Conservation (phyloP, 2,797 vertebrate species). For the Gephyroberyx darwinii region DNA sequence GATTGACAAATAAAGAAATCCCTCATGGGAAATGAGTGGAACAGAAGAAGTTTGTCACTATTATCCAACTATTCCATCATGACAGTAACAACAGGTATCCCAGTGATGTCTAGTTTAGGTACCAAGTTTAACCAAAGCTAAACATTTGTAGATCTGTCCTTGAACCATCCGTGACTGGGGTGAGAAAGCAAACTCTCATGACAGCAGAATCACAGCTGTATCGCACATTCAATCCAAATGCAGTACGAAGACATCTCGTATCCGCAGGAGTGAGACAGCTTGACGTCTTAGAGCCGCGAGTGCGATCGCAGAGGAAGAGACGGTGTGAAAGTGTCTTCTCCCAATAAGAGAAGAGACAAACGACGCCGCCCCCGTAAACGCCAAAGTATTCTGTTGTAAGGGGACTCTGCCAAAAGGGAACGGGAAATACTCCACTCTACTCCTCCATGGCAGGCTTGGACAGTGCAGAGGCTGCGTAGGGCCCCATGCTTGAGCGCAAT, state of each 20-base stretch:
- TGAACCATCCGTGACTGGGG: conserved; percentile 7
- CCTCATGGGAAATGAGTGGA: conserved; percentile 21
- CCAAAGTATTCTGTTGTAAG: conserved; percentile 11
- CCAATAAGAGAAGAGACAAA: conserved; percentile 24
- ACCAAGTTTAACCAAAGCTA: conserved; percentile 60
- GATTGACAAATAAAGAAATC: conserved; percentile 32
- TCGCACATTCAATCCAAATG: conserved; percentile 46
- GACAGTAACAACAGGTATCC: conserved; percentile 32
- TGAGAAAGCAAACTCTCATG: conserved; percentile 35
- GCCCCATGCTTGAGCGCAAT: conserved; percentile 54
- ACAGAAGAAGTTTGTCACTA: conserved; percentile 20
- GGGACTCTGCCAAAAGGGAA: conserved; percentile 19
- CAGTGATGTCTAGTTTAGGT: conserved; percentile 12
- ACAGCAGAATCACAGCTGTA: conserved; percentile 30
- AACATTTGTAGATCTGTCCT: conserved; percentile 65
- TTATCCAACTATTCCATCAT: conserved; percentile 50
- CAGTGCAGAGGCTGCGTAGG: conserved; percentile 35
- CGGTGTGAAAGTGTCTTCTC: conserved; percentile 32
- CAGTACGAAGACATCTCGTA: conserved; percentile 20
- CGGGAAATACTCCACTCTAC: conserved; percentile 47
- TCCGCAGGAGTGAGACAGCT: conserved; percentile 41
- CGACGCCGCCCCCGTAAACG: background rate
- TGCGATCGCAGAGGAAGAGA: conserved; percentile 36
- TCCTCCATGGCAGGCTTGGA: conserved; percentile 40
- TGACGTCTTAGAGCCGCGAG: conserved; percentile 15